Evolutionary conservation across 1,140 invertebrate genomes (phyloP), one percentile per base, ranked within the genome.

Genomic region (Euborellia annulipes): DNA sequence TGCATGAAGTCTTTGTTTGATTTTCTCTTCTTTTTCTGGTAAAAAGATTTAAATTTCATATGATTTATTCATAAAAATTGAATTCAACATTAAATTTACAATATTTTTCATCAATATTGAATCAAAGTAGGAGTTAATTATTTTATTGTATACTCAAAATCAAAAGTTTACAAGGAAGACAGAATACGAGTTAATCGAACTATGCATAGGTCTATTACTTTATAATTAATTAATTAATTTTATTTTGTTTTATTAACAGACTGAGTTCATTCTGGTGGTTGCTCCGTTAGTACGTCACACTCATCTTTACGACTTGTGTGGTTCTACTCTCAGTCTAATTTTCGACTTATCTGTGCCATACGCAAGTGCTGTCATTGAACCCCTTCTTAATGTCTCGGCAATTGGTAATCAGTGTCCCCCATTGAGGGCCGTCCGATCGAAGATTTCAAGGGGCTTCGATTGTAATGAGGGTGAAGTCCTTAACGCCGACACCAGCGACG

Each of bases 331-430:
- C 23, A 88, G 82, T 53, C 69, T 95, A 3, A 91, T 95, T 52
- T 96, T 95, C 58, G 91, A 96, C 62, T 62, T 97, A 34, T 87
- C 83, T 19, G 87, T 94, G 1, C 90, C 90, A 8, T 82, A 89
- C 50, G 86, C 92, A 3, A 93, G 85, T 55, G 82, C 78, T 17
- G 82, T 92, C 0, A 88, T 97, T 50, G 87, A 92, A 58, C 79
- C 85, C 14, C 62, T 97, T 2, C 64, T 95, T 7, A 90, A 90
- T 57, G 80, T 95, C 7, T 83, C 83, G 3, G 75, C 85, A 13
- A 83, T 90, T 54, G 86, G 84, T 19, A 90, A 90, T 55, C 82
- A 87, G 56, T 96, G 91, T 64, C 89, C 91, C 19, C 84, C 88
- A 18, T 63, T 91, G 18, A 73, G 83, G 57, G 91, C 89, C 9